Evolutionary conservation across 2,113 vertebrate genomes (phyloP).

Genomic region (Megaceryle torquata): DNA sequence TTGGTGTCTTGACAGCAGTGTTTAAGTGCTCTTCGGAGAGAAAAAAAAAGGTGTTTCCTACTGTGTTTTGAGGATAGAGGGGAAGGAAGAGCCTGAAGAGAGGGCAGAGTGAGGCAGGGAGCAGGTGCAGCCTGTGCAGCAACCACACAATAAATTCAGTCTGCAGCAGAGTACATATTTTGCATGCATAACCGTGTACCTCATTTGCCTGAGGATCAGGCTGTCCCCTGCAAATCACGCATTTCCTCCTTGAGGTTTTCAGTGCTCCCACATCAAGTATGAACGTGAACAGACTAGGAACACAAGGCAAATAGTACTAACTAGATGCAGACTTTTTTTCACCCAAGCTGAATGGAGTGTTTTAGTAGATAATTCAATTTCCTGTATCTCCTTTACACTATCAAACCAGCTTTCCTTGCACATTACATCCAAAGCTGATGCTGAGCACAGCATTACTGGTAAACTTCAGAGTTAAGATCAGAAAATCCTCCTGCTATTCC

Average conservation of each 20-base stretch:
- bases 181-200: not conserved
- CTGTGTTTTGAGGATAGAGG: not conserved
- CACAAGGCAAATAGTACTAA: not conserved
- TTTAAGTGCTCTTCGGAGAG: not conserved
- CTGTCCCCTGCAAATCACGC: not conserved
- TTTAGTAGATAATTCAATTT: slow-evolving; percentile 3
- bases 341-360: not conserved
- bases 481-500: not conserved
- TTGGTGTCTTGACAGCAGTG: not conserved
- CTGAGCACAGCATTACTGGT: not conserved
- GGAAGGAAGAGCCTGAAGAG: not conserved
- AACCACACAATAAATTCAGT: not conserved
- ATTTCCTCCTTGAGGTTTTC: not conserved
- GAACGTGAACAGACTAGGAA: not conserved
- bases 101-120: slow-evolving; percentile 26
- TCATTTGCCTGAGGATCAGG: not conserved
- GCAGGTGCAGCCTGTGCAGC: slow-evolving; percentile 33
- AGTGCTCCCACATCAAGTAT: not conserved
- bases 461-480: not conserved
- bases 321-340: not conserved
- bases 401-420: not conserved
- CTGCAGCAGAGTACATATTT: not conserved
- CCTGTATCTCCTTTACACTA: not conserved
- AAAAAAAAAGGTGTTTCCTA: not conserved
- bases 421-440: not conserved